phyloP scores from a whole-genome alignment of 2,797 vertebrate species.

The Lagodon rhomboides region DNA sequence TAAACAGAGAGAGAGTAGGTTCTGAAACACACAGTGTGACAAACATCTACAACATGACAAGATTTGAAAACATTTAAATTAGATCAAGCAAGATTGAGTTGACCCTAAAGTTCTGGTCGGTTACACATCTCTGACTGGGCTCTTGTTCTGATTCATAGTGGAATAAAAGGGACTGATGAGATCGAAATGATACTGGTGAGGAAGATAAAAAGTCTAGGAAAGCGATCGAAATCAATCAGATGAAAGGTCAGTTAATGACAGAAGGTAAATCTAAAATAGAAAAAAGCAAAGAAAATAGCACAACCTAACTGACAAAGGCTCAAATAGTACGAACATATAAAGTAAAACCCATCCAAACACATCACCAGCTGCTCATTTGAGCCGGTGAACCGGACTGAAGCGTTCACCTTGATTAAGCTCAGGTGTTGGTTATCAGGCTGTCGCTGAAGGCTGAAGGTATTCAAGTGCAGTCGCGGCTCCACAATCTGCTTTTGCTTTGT shows the following conservation, averaged over 20 bases:
- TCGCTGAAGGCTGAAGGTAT: slow-evolving; percentile 24
- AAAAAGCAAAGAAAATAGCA: not conserved
- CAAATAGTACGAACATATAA: not conserved
- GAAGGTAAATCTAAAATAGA: not conserved
- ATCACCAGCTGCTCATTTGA: slow-evolving; percentile 35
- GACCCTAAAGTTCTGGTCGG: too few species aligned
- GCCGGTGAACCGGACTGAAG: not conserved
- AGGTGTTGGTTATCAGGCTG: slow-evolving; percentile 19
- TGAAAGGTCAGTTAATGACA: too few species aligned
- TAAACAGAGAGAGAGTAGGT: not conserved
- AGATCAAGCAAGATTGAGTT: not conserved
- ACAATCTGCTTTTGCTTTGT: not conserved
- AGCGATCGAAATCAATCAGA: too few species aligned
- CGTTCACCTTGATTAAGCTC: slow-evolving; percentile 20
- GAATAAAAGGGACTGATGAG: not conserved
- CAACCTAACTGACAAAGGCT: not conserved
- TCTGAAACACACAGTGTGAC: slow-evolving; percentile 13
- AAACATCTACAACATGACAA: not conserved
- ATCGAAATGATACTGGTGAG: not conserved
- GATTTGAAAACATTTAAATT: slow-evolving; percentile 1
- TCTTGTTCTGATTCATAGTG: too few species aligned
- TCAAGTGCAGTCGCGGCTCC: not conserved
- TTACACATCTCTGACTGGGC: too few species aligned
- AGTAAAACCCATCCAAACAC: not conserved
- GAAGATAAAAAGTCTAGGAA: not conserved